Evolutionary conservation across 2,888 invertebrate species (phyloP), one percentile per base, ranked within the genome.

Genomic region (Ophraella communa): DNA sequence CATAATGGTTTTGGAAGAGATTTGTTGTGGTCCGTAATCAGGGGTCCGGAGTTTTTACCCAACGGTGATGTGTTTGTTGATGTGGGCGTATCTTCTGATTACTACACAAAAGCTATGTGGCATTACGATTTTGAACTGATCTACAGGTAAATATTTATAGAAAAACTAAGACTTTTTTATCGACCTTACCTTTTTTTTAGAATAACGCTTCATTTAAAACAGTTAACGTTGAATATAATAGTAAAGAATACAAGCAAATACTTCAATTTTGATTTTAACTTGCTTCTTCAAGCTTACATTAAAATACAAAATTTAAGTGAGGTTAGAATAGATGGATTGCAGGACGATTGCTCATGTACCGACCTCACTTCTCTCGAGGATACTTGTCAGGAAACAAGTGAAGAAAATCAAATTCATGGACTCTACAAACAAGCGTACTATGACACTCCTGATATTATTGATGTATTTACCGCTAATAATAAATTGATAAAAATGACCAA

Each of bases 41-140:
- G 56, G 10, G 68, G 69, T 1, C 73, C 73, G 0, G 51, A 20
- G 0, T 35, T 4, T 1, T 44, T 55, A 7, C 27, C 63, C 30
- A 51, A 70, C 24, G 68, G 70, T 7, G 66, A 73, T 55, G 59
- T 72, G 1, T 67, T 60, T 42, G 68, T 65, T 1, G 59, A 52
- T 18, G 58, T 73, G 4, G 20, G 23, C 42, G 30, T 66, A 35
- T 21, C 14, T 20, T 53, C 65, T 1, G 58, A 67, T 24, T 64
- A 61, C n/a, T 72, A 67, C 44, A 73, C 72, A 0, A 68, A 64
- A 51, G 62, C 71, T 2, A 39, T 68, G 4, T 73, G 72, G 72
- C 67, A 65, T 42, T 68, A 35, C 45, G 68, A 68, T 2, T 73
- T 73, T 58, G 69, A 67, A 59, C 18, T 73, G 8, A 51, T 18